A percentile compares a stretch with the other conserved stretches of the same genome.
Evolutionary conservation across 1,140 invertebrate species (phyloP).

Genomic region (Parasteatoda tepidariorum): DNA sequence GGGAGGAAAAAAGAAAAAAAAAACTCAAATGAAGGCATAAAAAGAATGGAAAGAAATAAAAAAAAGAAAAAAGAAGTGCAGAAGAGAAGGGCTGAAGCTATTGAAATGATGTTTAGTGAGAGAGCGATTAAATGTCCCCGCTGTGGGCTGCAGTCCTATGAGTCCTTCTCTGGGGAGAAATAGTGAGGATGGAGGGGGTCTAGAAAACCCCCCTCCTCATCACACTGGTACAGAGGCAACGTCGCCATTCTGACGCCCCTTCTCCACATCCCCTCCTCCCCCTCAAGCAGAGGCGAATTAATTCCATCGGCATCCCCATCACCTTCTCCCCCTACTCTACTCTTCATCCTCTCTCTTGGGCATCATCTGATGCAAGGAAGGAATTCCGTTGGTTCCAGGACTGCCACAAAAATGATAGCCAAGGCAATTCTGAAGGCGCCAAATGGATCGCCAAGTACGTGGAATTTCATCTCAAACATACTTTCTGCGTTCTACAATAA

Average conservation of each 20-base stretch:
- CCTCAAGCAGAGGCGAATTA: slow-evolving; percentile 52
- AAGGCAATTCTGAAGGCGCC: background rate
- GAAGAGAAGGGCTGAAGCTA: slow-evolving; percentile 36
- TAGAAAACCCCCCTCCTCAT: background rate
- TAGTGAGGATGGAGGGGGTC: background rate
- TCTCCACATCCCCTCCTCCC: background rate
- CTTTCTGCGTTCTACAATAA: too few relatives aligned
- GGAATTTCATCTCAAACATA: too few relatives aligned
- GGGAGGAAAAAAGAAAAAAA: slow-evolving; percentile 10
- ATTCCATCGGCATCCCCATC: slow-evolving; percentile 39
- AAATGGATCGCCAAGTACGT: too few relatives aligned
- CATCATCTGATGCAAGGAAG: slow-evolving; percentile 55
- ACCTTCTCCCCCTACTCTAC: background rate
- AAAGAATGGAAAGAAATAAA: background rate
- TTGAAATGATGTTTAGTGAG: slow-evolving; percentile 60
- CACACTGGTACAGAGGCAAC: slow-evolving; percentile 40
- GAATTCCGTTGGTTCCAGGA: slow-evolving; percentile 39
- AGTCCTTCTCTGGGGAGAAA: slow-evolving; percentile 45
- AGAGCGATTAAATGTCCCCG: slow-evolving; percentile 59
- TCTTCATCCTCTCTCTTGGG: slow-evolving; percentile 36
- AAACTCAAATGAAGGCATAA: slow-evolving; percentile 26
- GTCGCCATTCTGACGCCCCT: slow-evolving; percentile 56
- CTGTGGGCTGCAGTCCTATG: slow-evolving; percentile 42
- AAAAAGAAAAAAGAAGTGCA: slow-evolving; percentile 23
- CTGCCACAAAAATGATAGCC: slow-evolving; percentile 4